phyloP scores from a whole-genome alignment of 1,140 invertebrate genomes.

The Drosophila subpulchrella region DNA sequence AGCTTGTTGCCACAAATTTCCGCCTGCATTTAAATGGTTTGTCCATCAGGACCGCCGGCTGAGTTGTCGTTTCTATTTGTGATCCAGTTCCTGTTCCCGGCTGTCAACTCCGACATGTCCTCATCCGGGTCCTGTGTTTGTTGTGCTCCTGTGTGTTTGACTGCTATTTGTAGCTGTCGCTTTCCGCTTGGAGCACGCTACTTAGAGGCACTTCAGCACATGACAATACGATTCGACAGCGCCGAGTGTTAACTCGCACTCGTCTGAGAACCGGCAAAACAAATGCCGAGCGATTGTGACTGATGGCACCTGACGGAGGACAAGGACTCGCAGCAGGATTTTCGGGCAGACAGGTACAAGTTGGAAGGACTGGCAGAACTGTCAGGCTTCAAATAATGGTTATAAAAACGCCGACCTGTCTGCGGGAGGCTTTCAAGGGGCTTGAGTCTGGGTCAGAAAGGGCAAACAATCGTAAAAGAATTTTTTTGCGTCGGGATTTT shows the following conservation, averaged over 20 bases:
- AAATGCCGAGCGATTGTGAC: slow-evolving; percentile 59
- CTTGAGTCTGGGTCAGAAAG: slow-evolving; percentile 43
- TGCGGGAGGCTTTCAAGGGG: slow-evolving; percentile 3
- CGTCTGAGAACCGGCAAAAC: slow-evolving; percentile 29
- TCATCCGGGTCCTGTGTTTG: slow-evolving; percentile 17
- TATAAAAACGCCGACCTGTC: slow-evolving; percentile 55
- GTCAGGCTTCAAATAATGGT: slow-evolving; percentile 66
- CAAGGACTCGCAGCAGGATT: slow-evolving; percentile 41
- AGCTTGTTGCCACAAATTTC: slow-evolving; percentile 42
- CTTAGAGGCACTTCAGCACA: slow-evolving; percentile 50
- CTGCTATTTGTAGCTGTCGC: slow-evolving; percentile 40
- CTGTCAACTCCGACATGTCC: slow-evolving; percentile 68
- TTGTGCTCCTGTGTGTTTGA: slow-evolving; percentile 13
- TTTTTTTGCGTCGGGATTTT: not conserved
- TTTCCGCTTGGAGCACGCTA: slow-evolving; percentile 57
- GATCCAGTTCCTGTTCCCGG: slow-evolving; percentile 31
- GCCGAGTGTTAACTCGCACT: slow-evolving; percentile 1
- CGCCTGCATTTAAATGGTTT: slow-evolving; percentile 61
- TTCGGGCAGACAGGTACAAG: slow-evolving; percentile 45
- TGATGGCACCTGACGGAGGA: slow-evolving; percentile 71
- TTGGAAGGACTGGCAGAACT: slow-evolving; percentile 17
- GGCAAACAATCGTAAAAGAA: slow-evolving; percentile 33
- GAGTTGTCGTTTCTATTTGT: slow-evolving; percentile 21
- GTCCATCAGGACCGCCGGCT: slow-evolving; percentile 31
- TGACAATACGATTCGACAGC: slow-evolving; percentile 36